Evolutionary conservation across 2,113 vertebrate species (phyloP).

Genomic region (Oreochromis aureus): DNA sequence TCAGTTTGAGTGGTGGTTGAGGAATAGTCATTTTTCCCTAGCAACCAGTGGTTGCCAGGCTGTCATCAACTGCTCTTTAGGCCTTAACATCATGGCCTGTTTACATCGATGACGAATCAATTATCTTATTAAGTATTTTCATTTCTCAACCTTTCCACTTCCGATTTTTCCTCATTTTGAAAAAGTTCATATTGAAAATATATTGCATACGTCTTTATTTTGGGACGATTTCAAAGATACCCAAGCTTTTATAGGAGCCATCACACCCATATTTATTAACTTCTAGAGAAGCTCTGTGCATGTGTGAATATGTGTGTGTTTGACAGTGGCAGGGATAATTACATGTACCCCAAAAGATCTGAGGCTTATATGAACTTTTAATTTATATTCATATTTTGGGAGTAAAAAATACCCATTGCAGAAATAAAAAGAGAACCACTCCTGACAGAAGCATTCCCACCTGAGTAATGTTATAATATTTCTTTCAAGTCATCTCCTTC

Average conservation of each 20-base stretch:
- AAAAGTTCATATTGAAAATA: not conserved
- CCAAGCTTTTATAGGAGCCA: not conserved
- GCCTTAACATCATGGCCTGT: not conserved
- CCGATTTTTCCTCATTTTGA: not conserved
- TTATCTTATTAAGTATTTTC: not conserved
- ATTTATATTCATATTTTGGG: not conserved
- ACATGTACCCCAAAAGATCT: not conserved
- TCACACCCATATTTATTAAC: not conserved
- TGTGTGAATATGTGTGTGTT: not conserved
- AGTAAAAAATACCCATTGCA: not conserved
- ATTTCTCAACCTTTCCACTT: not conserved
- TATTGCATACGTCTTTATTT: not conserved
- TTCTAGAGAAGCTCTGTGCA: not conserved
- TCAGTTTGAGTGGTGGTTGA: fast-evolving
- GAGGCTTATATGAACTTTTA: not conserved
- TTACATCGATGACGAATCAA: not conserved
- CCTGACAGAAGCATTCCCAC: not conserved
- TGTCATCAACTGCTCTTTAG: not conserved
- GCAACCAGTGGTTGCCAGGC: not conserved
- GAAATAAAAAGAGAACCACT: not conserved
- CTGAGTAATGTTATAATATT: not conserved
- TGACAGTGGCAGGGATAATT: not conserved
- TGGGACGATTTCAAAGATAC: not conserved
- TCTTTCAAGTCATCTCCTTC: not conserved
- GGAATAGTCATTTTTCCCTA: not conserved